Percentiles rank a stretch among this genome's conserved stretches.
Evolutionary conservation across 37 sponge, comb jelly and placozoan species (phyloP).

Genomic region (Chondrosia reniformis): DNA sequence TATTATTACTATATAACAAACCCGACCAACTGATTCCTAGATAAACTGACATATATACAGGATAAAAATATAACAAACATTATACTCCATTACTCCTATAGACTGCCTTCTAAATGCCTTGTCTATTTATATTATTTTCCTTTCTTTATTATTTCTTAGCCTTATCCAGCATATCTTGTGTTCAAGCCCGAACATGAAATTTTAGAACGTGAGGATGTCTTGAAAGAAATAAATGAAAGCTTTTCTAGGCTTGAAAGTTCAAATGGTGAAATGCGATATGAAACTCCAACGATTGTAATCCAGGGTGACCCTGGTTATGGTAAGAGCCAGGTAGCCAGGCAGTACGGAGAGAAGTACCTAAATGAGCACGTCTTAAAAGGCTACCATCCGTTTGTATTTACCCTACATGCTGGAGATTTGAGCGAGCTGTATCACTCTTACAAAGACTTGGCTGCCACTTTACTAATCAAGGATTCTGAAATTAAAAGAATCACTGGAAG

Average conservation of each 20-base stretch:
- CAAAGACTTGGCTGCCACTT: not conserved
- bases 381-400: not conserved
- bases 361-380: not conserved
- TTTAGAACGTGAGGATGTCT: not conserved
- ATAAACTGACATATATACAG: too few species aligned
- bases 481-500: too few species aligned
- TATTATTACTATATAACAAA: too few species aligned
- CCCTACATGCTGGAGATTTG: not conserved
- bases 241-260: not conserved
- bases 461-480: too few species aligned
- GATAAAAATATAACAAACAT: too few species aligned
- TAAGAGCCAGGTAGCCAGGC: constrained; percentile 3
- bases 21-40: too few species aligned
- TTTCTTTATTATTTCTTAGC: too few species aligned
- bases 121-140: too few species aligned
- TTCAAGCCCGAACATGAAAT: not conserved
- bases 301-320: not conserved
- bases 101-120: too few species aligned
- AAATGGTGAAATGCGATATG: not conserved
- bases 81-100: too few species aligned
- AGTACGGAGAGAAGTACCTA: not conserved
- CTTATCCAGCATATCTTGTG: too few species aligned
- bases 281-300: not conserved
- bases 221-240: not conserved
- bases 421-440: not conserved